These are phyloP conservation scores for Cydia fagiglandana DNA, from an alignment of 1,140 invertebrate species.

Conservation along the genomic window DNA sequence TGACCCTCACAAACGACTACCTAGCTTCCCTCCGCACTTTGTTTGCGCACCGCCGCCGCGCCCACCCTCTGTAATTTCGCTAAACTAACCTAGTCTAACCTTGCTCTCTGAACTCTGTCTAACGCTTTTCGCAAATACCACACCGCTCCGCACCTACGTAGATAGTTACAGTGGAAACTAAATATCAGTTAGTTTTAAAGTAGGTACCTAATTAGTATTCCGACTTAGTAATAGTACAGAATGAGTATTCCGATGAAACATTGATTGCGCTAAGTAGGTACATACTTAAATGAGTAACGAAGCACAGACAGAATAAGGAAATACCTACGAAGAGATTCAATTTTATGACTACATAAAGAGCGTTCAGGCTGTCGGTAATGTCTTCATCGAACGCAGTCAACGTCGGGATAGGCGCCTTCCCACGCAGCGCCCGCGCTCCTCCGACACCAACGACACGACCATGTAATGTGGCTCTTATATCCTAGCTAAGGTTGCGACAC, in stretches of 20 bases:
- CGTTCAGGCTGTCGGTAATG: not conserved
- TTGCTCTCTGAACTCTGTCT: constrained; percentile 57
- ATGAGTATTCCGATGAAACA: too few species aligned
- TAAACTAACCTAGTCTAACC: constrained; percentile 39
- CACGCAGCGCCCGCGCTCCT: not conserved
- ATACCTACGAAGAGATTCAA: not conserved
- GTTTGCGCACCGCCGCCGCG: constrained; percentile 51
- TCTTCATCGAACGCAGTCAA: constrained; percentile 10
- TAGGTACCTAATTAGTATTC: too few species aligned
- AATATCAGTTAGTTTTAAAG: not conserved
- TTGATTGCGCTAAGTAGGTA: too few species aligned
- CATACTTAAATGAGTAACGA: too few species aligned
- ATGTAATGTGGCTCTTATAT: not conserved
- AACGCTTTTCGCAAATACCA: constrained; percentile 48
- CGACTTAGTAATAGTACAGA: too few species aligned
- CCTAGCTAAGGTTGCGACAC: not conserved
- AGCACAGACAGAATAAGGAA: not conserved
- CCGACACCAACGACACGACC: not conserved
- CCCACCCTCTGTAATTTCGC: constrained; percentile 50
- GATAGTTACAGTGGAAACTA: not conserved
- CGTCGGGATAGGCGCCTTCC: not conserved
- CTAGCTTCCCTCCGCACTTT: constrained; percentile 44
- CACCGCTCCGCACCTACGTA: not conserved
- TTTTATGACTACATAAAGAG: not conserved
- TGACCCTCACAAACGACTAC: constrained; percentile 47